These are phyloP conservation scores for Thereva unica DNA, from an alignment of 2,888 invertebrate genomes.

Conservation along the genomic window DNA sequence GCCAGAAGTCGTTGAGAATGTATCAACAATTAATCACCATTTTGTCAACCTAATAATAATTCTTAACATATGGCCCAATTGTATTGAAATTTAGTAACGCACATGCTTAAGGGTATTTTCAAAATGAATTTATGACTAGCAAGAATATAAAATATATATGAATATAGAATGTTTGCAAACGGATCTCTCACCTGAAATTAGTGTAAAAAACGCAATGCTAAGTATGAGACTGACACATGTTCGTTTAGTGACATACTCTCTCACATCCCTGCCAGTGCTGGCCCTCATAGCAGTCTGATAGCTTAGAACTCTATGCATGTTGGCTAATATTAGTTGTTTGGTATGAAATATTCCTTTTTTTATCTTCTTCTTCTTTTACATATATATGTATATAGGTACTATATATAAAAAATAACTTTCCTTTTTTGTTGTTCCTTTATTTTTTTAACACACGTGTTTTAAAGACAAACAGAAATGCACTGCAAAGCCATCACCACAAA, in stretches of 20 bases:
- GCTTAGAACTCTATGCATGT: slow-evolving; percentile 58
- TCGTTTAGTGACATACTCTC: slow-evolving; percentile 56
- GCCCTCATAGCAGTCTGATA: slow-evolving; percentile 57
- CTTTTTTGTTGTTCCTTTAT: not conserved
- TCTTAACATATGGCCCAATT: too few species aligned
- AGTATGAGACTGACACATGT: slow-evolving; percentile 56
- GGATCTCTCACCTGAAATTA: slow-evolving; percentile 53
- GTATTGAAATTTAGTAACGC: too few species aligned
- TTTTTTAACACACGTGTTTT: slow-evolving; percentile 7
- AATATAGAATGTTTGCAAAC: not conserved
- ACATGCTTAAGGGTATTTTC: not conserved
- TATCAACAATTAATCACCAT: too few species aligned
- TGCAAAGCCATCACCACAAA: slow-evolving; percentile 9
- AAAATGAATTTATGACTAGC: not conserved
- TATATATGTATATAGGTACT: not conserved
- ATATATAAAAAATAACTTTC: slow-evolving; percentile 10
- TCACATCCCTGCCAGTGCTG: slow-evolving; percentile 54
- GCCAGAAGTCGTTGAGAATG: too few species aligned
- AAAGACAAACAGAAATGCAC: slow-evolving; percentile 16
- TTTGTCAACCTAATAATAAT: too few species aligned
- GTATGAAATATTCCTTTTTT: not conserved
- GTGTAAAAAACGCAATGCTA: slow-evolving; percentile 56
- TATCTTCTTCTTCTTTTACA: not conserved
- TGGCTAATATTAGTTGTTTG: not conserved
- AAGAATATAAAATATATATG: slow-evolving; percentile 4